phyloP scores from a whole-genome alignment of 2,888 invertebrate genomes.

The Volucella inflata region DNA sequence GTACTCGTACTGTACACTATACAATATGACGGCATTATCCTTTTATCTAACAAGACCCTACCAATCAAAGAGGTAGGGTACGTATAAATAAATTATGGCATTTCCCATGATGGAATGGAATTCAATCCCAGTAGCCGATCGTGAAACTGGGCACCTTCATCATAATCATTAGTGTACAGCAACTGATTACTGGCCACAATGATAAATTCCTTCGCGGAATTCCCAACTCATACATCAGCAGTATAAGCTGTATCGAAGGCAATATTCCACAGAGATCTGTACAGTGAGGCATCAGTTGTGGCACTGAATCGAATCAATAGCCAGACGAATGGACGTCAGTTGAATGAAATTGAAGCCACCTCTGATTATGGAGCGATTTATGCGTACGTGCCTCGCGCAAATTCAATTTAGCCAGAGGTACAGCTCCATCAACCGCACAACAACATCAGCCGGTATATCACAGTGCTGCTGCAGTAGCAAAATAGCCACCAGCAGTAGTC shows the following conservation, averaged over 20 bases:
- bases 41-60: constrained; percentile 66
- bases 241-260: not conserved
- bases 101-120: constrained; percentile 70
- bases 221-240: constrained; percentile 47
- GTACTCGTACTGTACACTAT: constrained; percentile 25
- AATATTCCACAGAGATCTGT: constrained; percentile 17
- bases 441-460: constrained; percentile 47
- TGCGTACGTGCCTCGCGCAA: constrained; percentile 83
- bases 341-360: constrained; percentile 75
- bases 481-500: constrained; percentile 59
- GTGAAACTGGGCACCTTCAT: constrained; percentile 62
- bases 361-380: constrained; percentile 81
- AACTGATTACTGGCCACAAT: constrained; percentile 65
- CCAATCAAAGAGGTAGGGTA: constrained; percentile 39
- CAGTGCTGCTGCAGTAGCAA: constrained; percentile 54
- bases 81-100: constrained; percentile 72
- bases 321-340: constrained; percentile 75
- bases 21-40: constrained; percentile 33
- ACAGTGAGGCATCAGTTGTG: not conserved
- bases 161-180: constrained; percentile 64
- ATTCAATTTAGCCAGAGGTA: constrained; percentile 79
- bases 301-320: constrained; percentile 68
- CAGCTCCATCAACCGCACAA: not conserved
- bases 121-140: constrained; percentile 75
- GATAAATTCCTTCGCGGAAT: constrained; percentile 71